These are phyloP conservation scores for Nesoenas mayeri DNA, from an alignment of 2,113 vertebrate genomes.

Conservation along the genomic window DNA sequence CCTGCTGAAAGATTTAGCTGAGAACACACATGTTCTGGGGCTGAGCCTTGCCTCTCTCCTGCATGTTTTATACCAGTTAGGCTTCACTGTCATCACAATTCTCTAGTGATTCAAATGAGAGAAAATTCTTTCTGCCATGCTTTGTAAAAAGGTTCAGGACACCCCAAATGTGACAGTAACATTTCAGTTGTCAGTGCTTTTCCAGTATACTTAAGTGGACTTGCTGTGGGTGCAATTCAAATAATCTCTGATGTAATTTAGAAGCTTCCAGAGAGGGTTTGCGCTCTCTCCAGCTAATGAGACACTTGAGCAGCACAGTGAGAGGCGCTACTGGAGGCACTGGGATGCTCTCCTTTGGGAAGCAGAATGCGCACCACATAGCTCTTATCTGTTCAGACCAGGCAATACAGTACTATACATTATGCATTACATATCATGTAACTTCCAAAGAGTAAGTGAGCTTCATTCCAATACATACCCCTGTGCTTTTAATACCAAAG, in stretches of 20 bases:
- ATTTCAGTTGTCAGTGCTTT: background rate
- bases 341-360: background rate
- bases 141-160: background rate
- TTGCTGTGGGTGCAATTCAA: background rate
- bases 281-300: background rate
- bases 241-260: background rate
- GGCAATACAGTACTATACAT: too few species aligned
- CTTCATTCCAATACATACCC: background rate
- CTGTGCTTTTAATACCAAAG: background rate
- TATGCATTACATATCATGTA: fast-evolving
- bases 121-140: background rate
- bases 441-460: background rate
- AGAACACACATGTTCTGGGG: background rate
- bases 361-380: fast-evolving
- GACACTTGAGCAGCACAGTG: fast-evolving
- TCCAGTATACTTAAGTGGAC: background rate
- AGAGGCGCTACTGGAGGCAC: background rate
- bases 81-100: background rate
- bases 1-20: background rate
- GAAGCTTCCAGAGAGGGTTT: background rate
- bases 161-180: background rate
- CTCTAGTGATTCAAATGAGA: background rate
- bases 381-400: fast-evolving
- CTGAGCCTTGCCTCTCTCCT: background rate
- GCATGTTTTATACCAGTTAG: background rate